Evolutionary conservation across 2,888 invertebrate genomes (phyloP).

Genomic region (Augochlorella aurata): DNA sequence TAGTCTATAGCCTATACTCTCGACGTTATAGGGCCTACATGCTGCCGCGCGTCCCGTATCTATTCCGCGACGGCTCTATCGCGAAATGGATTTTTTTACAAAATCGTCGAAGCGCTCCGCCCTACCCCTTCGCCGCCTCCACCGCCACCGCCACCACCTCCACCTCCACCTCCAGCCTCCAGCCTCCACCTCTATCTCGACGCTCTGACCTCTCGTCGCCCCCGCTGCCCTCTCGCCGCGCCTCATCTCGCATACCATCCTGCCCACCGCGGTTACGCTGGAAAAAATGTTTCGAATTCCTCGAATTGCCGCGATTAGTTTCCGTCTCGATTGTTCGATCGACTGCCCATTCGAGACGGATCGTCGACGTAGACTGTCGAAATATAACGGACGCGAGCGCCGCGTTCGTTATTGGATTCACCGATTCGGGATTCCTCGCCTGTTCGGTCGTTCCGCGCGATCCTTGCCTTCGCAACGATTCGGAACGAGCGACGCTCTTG

Average conservation of each 20-base stretch:
- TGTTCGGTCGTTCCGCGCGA: not conserved
- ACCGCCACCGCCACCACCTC: conserved; percentile 3
- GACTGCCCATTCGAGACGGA: conserved; percentile 21
- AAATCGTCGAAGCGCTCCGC: conserved; percentile 65
- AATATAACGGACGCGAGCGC: conserved; percentile 6
- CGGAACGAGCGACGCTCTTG: no score
- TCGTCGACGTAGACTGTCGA: conserved; percentile 3
- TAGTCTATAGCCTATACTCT: conserved; percentile 56
- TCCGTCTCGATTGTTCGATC: conserved; percentile 69
- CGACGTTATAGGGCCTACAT: conserved; percentile 56
- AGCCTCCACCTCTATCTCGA: not conserved
- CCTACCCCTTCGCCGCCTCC: conserved; percentile 23
- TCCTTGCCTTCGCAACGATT: not conserved
- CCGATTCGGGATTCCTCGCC: not conserved
- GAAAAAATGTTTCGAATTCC: conserved; percentile 69
- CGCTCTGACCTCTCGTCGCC: conserved; percentile 13
- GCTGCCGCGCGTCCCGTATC: conserved; percentile 66
- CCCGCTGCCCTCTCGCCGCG: not conserved
- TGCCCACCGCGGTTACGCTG: conserved; percentile 57
- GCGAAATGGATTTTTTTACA: conserved; percentile 71
- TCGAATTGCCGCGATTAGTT: conserved; percentile 69
- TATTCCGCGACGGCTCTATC: conserved; percentile 72
- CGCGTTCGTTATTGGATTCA: conserved; percentile 1
- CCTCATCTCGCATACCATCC: conserved; percentile 26
- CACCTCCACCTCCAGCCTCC: not conserved